Evolutionary conservation across 2,888 invertebrate species (phyloP).

Genomic region (Acronicta aceris): DNA sequence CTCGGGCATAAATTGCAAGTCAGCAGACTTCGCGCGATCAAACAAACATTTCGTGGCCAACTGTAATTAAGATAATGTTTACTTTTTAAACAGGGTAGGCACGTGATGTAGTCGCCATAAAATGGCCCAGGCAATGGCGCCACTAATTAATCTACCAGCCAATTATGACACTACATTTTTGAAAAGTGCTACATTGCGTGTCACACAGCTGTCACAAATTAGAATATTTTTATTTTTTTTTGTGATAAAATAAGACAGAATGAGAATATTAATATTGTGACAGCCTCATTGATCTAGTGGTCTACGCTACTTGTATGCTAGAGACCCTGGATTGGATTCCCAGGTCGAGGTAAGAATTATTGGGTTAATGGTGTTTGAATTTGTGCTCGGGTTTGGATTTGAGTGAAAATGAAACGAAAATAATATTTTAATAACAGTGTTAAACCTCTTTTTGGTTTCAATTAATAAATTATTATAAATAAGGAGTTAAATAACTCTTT

Average conservation of each 20-base stretch:
- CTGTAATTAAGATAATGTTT: slow-evolving; percentile 73
- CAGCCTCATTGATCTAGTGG: too few relatives aligned
- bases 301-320: too few relatives aligned
- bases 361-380: too few relatives aligned
- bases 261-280: background rate
- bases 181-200: slow-evolving; percentile 77
- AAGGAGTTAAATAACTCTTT: slow-evolving; percentile 83
- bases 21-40: slow-evolving; percentile 39
- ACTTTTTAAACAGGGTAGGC: slow-evolving; percentile 62
- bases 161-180: slow-evolving; percentile 82
- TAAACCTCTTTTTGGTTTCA: slow-evolving; percentile 90
- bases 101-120: slow-evolving; percentile 56
- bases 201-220: slow-evolving; percentile 53
- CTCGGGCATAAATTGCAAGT: slow-evolving; percentile 29
- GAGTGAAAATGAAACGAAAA: too few relatives aligned
- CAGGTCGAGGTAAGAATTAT: too few relatives aligned
- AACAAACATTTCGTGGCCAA: slow-evolving; percentile 69
- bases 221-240: slow-evolving; percentile 32
- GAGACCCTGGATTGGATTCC: too few relatives aligned
- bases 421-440: too few relatives aligned
- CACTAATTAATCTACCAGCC: slow-evolving; percentile 71
- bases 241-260: slow-evolving; percentile 2
- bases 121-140: slow-evolving; percentile 50
- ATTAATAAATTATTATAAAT: slow-evolving; percentile 87
- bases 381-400: too few relatives aligned